Percentiles rank a stretch among this genome's conserved stretches.
Evolutionary conservation across 2,797 vertebrate genomes (phyloP).

Genomic region (Apogon talboti): DNA sequence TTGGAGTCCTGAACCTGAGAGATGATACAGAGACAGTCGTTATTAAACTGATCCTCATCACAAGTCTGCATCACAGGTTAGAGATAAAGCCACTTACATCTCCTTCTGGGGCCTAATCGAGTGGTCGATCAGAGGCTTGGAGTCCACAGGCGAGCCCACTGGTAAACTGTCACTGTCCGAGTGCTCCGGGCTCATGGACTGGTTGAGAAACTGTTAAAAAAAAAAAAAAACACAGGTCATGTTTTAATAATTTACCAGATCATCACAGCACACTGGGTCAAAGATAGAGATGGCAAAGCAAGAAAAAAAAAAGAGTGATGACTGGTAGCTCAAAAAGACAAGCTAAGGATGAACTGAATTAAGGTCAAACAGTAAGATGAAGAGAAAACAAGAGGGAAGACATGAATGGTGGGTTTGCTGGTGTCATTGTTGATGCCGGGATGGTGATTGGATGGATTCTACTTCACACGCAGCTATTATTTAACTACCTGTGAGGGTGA

Average conservation of each 20-base stretch:
- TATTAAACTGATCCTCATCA: background rate
- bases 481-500: conserved; percentile 94
- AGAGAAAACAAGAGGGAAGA: conserved; percentile 4
- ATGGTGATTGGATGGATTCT: conserved; percentile 58
- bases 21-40: background rate
- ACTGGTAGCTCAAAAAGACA: background rate
- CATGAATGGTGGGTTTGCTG: conserved; percentile 34
- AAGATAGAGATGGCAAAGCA: background rate
- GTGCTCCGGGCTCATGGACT: conserved; percentile 88
- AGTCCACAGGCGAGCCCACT: conserved; percentile 85
- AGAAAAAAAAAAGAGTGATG: background rate
- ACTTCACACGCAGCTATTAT: conserved; percentile 65
- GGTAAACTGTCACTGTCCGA: conserved; percentile 86
- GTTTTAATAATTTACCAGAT: conserved; percentile 12
- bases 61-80: background rate
- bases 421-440: conserved; percentile 21
- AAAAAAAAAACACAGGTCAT: conserved; percentile 28
- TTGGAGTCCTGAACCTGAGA: conserved; percentile 92
- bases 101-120: conserved; percentile 90
- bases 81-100: conserved; percentile 81
- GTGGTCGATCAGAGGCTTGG: conserved; percentile 87
- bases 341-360: background rate
- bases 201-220: conserved; percentile 90
- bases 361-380: background rate
- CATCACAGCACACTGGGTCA: background rate